A percentile compares a stretch with the other conserved stretches of the same genome.
These are phyloP conservation scores for Parotocinclus haroldoi DNA, from an alignment of 2,797 vertebrate genomes.

Conservation along the genomic window DNA sequence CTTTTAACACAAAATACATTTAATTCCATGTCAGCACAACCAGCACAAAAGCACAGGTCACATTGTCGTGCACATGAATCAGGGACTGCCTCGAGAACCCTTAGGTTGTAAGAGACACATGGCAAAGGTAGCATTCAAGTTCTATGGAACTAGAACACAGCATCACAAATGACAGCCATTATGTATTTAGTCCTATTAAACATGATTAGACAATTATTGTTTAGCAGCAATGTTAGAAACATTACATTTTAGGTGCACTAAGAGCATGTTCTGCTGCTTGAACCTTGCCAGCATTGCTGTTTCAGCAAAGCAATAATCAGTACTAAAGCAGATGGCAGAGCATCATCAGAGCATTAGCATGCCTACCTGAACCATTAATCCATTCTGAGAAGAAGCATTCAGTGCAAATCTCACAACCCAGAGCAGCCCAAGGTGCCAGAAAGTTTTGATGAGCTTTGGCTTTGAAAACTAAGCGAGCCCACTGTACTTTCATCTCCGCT, in stretches of 20 bases:
- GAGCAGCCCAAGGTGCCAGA: conserved; percentile 8
- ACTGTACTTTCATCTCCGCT: conserved; percentile 10
- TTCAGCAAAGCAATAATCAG: conserved; percentile 25
- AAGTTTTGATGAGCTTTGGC: conserved; percentile 21
- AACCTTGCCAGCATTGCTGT: conserved; percentile 13
- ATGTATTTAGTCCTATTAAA: no score
- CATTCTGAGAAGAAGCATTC: conserved; percentile 28
- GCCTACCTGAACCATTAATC: conserved; percentile 35
- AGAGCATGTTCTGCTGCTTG: background rate
- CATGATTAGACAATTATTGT: conserved; percentile 6
- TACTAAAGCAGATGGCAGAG: conserved; percentile 22
- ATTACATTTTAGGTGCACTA: conserved; percentile 14
- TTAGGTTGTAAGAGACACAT: no score
- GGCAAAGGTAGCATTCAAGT: no score
- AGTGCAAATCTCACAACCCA: conserved; percentile 3
- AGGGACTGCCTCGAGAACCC: no score
- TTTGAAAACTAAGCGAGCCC: conserved; percentile 11
- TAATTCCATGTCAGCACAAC: no score
- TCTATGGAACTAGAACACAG: no score
- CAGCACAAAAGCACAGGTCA: no score
- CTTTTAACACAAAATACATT: no score
- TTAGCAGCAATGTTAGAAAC: conserved; percentile 12
- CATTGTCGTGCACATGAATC: no score
- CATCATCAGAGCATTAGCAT: conserved; percentile 23
- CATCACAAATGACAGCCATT: no score